Conservation (phyloP, 1,140 invertebrate species). For the Macrobrachium nipponense region DNA sequence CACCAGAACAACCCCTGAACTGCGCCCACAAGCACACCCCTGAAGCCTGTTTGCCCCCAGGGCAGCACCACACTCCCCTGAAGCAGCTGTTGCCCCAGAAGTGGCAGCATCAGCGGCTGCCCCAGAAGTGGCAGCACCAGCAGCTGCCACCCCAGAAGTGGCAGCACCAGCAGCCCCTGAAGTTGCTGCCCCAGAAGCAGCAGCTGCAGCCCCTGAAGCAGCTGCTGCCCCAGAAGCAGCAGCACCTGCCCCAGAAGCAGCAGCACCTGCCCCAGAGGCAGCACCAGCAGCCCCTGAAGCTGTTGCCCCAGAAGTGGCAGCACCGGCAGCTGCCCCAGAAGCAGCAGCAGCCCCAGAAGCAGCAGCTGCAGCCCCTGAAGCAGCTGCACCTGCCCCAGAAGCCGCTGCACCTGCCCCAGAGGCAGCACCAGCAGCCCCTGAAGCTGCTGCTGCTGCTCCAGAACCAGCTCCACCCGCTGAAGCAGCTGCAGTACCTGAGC, state of each 20-base stretch:
- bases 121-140: not conserved
- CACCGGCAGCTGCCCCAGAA: not conserved
- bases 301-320: not conserved
- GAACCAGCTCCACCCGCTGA: too few species aligned
- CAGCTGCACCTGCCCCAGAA: not conserved
- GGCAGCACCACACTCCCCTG: not conserved
- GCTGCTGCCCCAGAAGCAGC: constrained; percentile 17
- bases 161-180: not conserved
- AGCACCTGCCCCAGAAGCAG: constrained; percentile 1
- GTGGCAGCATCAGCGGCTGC: not conserved
- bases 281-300: not conserved
- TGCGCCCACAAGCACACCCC: not conserved
- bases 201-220: constrained; percentile 4
- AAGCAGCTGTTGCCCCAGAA: constrained; percentile 1
- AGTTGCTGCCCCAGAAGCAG: not conserved
- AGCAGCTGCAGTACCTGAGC: not conserved
- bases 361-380: not conserved
- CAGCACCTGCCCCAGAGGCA: constrained; percentile 1
- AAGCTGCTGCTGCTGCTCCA: constrained; percentile 7
- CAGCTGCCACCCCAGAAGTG: not conserved
- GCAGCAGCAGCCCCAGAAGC: not conserved
- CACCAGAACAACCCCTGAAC: not conserved
- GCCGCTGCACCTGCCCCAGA: not conserved
- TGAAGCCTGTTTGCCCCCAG: not conserved
- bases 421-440: not conserved